Evolutionary conservation across 1,140 invertebrate genomes (phyloP).

Genomic region (Zaprionus camerounensis): DNA sequence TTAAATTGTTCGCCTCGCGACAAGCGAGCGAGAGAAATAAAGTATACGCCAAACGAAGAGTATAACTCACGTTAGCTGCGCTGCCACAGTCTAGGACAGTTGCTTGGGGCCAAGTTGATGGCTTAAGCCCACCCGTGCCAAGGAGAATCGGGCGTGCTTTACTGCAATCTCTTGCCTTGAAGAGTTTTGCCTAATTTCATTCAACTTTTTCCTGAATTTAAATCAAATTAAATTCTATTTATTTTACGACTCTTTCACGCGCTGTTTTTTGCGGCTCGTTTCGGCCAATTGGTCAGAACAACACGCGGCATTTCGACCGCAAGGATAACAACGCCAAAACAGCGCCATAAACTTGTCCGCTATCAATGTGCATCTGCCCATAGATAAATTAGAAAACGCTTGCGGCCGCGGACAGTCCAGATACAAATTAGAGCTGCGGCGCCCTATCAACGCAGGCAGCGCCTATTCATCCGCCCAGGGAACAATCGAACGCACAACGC

Average conservation of each 20-base stretch:
- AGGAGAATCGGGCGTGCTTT: slow-evolving; percentile 27
- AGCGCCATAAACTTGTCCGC: slow-evolving; percentile 69
- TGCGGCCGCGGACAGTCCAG: slow-evolving; percentile 44
- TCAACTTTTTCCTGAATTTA: slow-evolving; percentile 1
- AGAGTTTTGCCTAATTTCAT: background rate
- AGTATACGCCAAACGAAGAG: slow-evolving; percentile 23
- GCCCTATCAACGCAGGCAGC: slow-evolving; percentile 34
- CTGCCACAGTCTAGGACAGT: slow-evolving; percentile 36
- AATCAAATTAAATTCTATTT: slow-evolving; percentile 72
- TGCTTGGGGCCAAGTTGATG: slow-evolving; percentile 12
- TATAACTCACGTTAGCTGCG: slow-evolving; percentile 25
- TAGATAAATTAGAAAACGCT: slow-evolving; percentile 74
- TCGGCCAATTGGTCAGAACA: background rate
- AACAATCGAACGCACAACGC: slow-evolving; percentile 24
- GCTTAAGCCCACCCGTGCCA: slow-evolving; percentile 27
- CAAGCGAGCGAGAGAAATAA: slow-evolving; percentile 29
- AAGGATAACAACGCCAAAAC: slow-evolving; percentile 59
- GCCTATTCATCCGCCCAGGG: slow-evolving; percentile 50
- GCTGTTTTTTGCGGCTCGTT: slow-evolving; percentile 12
- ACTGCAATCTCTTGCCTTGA: slow-evolving; percentile 23
- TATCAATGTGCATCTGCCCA: slow-evolving; percentile 71
- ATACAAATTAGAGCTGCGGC: slow-evolving; percentile 69
- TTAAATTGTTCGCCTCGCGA: slow-evolving; percentile 74
- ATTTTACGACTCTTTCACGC: slow-evolving; percentile 21
- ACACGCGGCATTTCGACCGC: slow-evolving; percentile 36